These are phyloP conservation scores for Psilanteris sp. DNA, from an alignment of 1,140 invertebrate genomes.

Conservation along the genomic window DNA sequence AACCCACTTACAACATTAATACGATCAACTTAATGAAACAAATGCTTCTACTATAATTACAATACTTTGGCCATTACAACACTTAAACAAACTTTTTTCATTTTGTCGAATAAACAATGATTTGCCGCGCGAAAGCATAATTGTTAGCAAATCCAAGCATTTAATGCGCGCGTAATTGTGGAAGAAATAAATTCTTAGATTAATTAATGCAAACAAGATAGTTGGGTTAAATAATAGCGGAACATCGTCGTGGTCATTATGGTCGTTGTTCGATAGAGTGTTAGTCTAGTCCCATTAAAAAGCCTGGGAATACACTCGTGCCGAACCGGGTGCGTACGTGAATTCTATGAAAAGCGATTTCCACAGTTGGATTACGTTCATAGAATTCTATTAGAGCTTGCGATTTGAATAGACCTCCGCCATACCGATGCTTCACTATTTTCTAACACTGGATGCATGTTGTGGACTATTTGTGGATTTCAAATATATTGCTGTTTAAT, in stretches of 20 bases:
- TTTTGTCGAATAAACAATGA: too few species aligned
- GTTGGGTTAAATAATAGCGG: conserved; percentile 2
- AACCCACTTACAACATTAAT: too few species aligned
- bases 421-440: conserved; percentile 39
- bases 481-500: conserved; percentile 32
- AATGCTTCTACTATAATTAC: too few species aligned
- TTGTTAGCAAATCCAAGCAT: too few species aligned
- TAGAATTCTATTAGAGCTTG: conserved; percentile 50
- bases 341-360: conserved; percentile 54
- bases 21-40: too few species aligned
- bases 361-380: conserved; percentile 45
- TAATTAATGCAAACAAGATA: too few species aligned
- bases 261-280: conserved; percentile 30
- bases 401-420: conserved; percentile 45
- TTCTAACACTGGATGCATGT: conserved; percentile 22
- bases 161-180: too few species aligned
- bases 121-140: too few species aligned
- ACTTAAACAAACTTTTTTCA: too few species aligned
- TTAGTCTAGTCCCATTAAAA: conserved; percentile 36
- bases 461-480: conserved; percentile 25
- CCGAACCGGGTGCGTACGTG: conserved; percentile 41
- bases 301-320: conserved; percentile 22
- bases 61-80: too few species aligned
- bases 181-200: too few species aligned
- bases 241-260: conserved; percentile 26